Conservation (phyloP, 2,113 vertebrate genomes). For the Dasypus novemcinctus region DNA sequence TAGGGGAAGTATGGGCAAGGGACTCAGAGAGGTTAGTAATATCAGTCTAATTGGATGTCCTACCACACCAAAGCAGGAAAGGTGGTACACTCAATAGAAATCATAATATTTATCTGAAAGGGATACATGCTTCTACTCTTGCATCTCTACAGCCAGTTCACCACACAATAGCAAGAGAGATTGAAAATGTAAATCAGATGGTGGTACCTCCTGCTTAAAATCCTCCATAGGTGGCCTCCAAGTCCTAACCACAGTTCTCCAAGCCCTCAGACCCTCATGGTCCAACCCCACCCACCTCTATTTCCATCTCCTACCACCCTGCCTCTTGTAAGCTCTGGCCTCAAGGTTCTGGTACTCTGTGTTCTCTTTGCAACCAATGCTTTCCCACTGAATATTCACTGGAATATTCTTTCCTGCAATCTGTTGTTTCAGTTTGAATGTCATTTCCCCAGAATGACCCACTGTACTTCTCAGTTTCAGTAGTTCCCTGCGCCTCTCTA, state of each 20-base stretch:
- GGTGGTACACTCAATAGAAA: no score
- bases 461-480: background rate
- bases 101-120: background rate
- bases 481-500: background rate
- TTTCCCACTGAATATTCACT: background rate
- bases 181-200: background rate
- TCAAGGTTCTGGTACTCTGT: background rate
- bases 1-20: background rate
- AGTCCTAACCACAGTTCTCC: background rate
- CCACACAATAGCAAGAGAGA: background rate
- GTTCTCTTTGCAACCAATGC: background rate
- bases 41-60: background rate
- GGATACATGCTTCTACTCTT: background rate
- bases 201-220: background rate
- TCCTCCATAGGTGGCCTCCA: background rate
- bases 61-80: background rate
- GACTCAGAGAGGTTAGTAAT: background rate
- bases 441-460: background rate
- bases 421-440: background rate
- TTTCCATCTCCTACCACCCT: background rate
- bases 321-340: background rate
- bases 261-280: fast-evolving
- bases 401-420: background rate
- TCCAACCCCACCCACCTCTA: background rate
- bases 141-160: background rate